Evolutionary conservation across 2,113 vertebrate species (phyloP).

Genomic region (Nothoprocta perdicaria): DNA sequence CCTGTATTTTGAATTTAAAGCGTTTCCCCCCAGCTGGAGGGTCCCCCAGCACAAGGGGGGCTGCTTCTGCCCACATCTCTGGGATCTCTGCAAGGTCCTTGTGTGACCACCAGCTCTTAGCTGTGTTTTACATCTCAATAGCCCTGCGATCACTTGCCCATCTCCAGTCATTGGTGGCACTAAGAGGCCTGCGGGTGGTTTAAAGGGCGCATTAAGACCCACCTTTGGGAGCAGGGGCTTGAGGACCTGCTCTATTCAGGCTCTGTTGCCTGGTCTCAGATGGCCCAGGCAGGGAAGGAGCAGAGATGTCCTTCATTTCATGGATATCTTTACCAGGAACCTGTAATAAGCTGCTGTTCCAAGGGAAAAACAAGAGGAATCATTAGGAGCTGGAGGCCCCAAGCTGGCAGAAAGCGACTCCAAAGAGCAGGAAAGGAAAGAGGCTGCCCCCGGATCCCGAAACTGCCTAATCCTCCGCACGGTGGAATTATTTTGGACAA

Average conservation of each 20-base stretch:
- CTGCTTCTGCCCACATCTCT: background rate
- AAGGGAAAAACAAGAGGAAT: background rate
- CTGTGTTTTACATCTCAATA: background rate
- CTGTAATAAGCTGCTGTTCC: background rate
- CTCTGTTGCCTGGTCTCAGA: background rate
- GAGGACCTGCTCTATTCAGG: background rate
- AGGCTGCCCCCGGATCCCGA: background rate
- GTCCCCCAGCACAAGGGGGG: no score
- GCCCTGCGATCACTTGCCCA: background rate
- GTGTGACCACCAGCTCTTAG: background rate
- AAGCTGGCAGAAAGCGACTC: background rate
- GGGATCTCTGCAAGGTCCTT: background rate
- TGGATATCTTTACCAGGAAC: background rate
- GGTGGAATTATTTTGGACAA: constrained; percentile 1
- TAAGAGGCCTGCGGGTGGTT: background rate
- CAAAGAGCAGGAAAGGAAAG: background rate
- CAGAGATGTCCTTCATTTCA: background rate
- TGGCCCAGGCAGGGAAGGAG: background rate
- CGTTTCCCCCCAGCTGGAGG: background rate
- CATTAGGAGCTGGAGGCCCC: background rate
- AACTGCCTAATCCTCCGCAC: background rate
- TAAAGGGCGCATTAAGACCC: no score
- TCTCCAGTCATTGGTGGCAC: background rate
- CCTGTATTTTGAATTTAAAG: background rate
- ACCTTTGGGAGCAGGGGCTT: rapidly evolving